Evolutionary conservation across 2,113 vertebrate species (phyloP).

Genomic region (Strix aluco): DNA sequence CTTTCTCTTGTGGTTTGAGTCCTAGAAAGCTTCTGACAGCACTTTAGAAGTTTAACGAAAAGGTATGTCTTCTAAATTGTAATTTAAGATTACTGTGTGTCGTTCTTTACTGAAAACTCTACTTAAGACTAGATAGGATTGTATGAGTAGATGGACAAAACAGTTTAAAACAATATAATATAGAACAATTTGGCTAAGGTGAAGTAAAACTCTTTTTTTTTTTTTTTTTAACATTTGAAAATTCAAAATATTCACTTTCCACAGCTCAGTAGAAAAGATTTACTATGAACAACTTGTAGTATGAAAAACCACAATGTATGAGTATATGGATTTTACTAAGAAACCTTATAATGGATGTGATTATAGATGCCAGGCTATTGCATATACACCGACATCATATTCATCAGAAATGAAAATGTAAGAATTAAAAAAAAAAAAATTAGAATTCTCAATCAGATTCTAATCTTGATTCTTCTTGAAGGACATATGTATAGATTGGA

Average conservation of each 20-base stretch:
- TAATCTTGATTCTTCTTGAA: neutral
- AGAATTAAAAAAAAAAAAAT: neutral
- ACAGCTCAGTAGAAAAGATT: neutral
- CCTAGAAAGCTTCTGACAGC: neutral
- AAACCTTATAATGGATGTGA: neutral
- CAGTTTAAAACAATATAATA: neutral
- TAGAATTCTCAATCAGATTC: neutral
- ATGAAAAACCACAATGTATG: neutral
- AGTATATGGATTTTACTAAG: neutral
- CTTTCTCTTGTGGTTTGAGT: neutral
- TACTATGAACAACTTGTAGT: neutral
- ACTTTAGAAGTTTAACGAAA: neutral
- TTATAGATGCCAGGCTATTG: neutral
- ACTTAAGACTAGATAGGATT: neutral
- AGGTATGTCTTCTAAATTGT: neutral
- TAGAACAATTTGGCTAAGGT: neutral
- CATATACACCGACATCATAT: neutral
- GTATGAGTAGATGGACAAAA: neutral
- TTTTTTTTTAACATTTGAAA: neutral
- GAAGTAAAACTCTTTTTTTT: neutral
- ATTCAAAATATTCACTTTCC: neutral
- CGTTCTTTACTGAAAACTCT: neutral
- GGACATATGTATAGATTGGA: neutral
- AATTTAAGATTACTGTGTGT: neutral
- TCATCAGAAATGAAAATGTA: neutral